A percentile compares a stretch with the other conserved stretches of the same genome.
Conservation (phyloP, 1,140 invertebrate species). For the Diploscapter pachys region DNA sequence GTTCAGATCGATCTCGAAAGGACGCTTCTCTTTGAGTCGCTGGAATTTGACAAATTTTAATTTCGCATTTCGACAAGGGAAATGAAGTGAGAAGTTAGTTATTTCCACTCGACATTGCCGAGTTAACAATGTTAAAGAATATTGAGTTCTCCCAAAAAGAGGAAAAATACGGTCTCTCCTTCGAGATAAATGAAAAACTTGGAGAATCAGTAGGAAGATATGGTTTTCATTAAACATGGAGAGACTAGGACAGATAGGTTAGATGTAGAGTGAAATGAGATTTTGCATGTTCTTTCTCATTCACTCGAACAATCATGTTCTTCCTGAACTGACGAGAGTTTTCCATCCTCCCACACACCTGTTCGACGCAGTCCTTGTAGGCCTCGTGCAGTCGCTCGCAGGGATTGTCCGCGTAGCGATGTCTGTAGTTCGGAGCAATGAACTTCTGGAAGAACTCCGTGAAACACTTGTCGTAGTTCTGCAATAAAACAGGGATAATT, state of each 20-base stretch:
- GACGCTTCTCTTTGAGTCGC: constrained; percentile 43
- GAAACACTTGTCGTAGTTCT: constrained; percentile 56
- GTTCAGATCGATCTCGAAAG: constrained; percentile 55
- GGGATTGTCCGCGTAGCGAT: constrained; percentile 43
- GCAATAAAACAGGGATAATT: constrained; percentile 29
- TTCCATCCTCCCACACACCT: constrained; percentile 32
- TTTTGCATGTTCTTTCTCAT: constrained; percentile 4
- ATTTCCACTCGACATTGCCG: no score
- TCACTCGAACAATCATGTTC: no score
- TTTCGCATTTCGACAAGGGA: background rate
- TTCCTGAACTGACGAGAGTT: no score
- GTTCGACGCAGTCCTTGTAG: constrained; percentile 53
- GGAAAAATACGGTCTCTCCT: background rate
- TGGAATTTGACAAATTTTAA: constrained; percentile 25
- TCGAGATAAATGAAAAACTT: background rate
- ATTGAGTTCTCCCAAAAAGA: no score
- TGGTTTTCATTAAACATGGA: background rate
- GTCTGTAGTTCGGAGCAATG: constrained; percentile 46
- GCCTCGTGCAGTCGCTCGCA: constrained; percentile 49
- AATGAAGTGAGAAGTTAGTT: no score
- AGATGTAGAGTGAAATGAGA: no score
- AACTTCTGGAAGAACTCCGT: constrained; percentile 53
- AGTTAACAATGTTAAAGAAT: no score
- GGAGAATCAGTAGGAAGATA: no score
- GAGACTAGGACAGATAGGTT: background rate